phyloP scores from a whole-genome alignment of 2,113 vertebrate genomes.

The Craseonycteris thonglongyai region DNA sequence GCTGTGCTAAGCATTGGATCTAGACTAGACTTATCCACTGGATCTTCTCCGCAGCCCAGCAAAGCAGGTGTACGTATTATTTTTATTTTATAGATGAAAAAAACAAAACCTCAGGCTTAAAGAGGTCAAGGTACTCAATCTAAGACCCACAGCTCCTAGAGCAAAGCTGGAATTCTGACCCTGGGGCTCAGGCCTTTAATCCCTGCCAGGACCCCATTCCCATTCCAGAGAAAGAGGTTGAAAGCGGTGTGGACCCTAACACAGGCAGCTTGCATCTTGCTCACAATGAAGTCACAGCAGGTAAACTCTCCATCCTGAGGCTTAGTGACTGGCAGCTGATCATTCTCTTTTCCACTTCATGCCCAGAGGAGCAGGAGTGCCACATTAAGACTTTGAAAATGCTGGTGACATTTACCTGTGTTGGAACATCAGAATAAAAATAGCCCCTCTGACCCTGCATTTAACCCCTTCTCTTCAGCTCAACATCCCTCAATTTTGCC shows the following conservation, averaged over 20 bases:
- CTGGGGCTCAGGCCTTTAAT: background rate
- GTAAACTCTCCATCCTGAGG: background rate
- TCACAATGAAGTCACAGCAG: background rate
- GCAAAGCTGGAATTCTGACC: background rate
- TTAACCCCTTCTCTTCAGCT: constrained; percentile 35
- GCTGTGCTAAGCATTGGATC: background rate
- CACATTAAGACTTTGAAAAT: background rate
- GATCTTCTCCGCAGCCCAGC: background rate
- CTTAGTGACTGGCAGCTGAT: background rate
- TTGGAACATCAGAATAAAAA: constrained; percentile 34
- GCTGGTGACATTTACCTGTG: background rate
- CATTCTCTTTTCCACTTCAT: background rate
- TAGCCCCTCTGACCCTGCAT: background rate
- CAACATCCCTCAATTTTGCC: background rate
- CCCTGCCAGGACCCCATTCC: background rate
- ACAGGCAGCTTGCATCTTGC: background rate
- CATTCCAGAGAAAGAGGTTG: background rate
- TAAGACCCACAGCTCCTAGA: background rate
- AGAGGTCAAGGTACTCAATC: background rate
- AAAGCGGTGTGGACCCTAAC: background rate
- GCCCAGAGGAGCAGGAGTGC: background rate
- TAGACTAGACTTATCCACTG: background rate
- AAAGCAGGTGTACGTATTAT: background rate
- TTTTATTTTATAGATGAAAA: background rate
- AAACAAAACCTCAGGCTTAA: background rate